Evolutionary conservation across 2,797 vertebrate genomes (phyloP).

Genomic region (Sebastes jordani): DNA sequence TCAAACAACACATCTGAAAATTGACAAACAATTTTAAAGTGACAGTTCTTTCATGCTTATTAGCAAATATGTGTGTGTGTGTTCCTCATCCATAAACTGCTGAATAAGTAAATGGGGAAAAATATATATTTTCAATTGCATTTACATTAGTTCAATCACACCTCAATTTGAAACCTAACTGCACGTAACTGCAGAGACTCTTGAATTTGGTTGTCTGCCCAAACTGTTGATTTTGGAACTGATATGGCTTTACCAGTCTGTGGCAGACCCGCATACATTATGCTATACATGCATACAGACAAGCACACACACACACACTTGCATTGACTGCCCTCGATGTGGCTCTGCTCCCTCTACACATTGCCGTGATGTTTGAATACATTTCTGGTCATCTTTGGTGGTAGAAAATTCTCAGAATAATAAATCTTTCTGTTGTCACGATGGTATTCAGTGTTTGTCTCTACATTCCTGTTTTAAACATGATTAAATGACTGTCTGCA

Average conservation of each 20-base stretch:
- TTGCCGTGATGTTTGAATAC: constrained; percentile 15
- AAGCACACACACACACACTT: neutral
- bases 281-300: neutral
- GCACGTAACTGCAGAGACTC: neutral
- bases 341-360: constrained; percentile 9
- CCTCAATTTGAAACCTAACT: neutral
- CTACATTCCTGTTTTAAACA: constrained; percentile 31
- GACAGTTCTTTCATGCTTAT: constrained; percentile 2
- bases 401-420: constrained; percentile 36
- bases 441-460: constrained; percentile 35
- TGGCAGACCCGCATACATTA: neutral
- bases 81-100: neutral
- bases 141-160: neutral
- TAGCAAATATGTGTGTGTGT: neutral
- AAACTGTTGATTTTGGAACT: neutral
- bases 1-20: neutral
- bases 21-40: neutral
- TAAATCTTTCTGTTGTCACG: constrained; percentile 10
- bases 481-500: constrained; percentile 16
- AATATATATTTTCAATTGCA: neutral
- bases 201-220: neutral
- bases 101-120: neutral
- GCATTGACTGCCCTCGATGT: neutral
- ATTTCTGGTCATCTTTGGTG: constrained; percentile 27
- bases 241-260: neutral